Evolutionary conservation across 2,113 vertebrate genomes (phyloP).

Genomic region (Lamprologus callipterus): DNA sequence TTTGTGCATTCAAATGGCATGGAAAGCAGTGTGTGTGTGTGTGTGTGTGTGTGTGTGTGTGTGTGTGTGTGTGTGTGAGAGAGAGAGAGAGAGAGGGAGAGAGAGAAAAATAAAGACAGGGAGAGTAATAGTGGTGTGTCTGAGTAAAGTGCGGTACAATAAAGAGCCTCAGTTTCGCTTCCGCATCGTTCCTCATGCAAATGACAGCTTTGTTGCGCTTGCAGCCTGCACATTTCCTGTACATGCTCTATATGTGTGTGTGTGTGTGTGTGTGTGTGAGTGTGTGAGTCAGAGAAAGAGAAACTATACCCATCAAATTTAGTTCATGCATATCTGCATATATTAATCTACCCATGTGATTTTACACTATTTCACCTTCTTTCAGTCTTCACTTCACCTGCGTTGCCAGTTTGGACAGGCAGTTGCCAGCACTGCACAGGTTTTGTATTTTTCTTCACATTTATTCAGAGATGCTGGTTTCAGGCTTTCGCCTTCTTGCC

Average conservation of each 20-base stretch:
- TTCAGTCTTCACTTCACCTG: background rate
- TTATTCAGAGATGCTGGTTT: background rate
- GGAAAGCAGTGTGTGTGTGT: conserved; percentile 34
- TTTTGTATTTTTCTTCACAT: background rate
- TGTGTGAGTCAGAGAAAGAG: background rate
- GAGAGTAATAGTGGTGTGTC: background rate
- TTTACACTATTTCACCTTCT: background rate
- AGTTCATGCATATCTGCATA: background rate
- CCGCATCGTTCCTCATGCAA: conserved; percentile 47
- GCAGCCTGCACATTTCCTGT: conserved; percentile 56
- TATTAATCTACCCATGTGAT: background rate
- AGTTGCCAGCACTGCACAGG: background rate
- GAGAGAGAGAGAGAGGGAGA: background rate
- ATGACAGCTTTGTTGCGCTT: conserved; percentile 21
- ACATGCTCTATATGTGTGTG: background rate
- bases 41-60: background rate
- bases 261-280: background rate
- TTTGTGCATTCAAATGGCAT: conserved; percentile 53
- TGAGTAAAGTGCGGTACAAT: background rate
- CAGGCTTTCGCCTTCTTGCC: background rate
- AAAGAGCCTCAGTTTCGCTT: conserved; percentile 39
- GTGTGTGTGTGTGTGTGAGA: background rate
- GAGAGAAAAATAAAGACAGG: background rate
- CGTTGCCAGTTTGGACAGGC: background rate
- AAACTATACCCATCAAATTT: background rate